A percentile compares a stretch with the other conserved stretches of the same genome.
These are phyloP conservation scores for Allolobophora icterica DNA, from an alignment of 2,888 invertebrate species.

Conservation along the genomic window DNA sequence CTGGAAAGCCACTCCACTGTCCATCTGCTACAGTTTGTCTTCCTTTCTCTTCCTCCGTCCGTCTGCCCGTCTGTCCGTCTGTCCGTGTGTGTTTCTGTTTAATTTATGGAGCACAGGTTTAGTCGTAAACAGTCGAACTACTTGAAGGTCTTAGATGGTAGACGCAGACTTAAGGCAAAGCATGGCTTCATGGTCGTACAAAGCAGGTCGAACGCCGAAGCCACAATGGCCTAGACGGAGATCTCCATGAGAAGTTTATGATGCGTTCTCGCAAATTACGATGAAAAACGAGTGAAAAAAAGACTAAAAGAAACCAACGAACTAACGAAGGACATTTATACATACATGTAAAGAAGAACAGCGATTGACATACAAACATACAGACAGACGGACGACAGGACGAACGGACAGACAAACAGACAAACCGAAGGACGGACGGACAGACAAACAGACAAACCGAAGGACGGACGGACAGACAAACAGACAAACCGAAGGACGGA, in stretches of 20 bases:
- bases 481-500: background rate
- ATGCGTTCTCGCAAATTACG: background rate
- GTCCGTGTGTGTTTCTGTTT: background rate
- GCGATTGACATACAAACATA: background rate
- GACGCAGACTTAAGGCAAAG: background rate
- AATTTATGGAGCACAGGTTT: background rate
- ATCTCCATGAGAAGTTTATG: no score
- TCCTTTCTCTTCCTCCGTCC: no score
- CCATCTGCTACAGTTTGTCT: background rate
- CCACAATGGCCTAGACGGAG: background rate
- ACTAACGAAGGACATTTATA: background rate
- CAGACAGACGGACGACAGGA: background rate
- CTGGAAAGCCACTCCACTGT: background rate
- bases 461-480: background rate
- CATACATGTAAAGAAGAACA: background rate
- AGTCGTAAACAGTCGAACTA: background rate
- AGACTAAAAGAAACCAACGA: background rate
- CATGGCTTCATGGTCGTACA: background rate
- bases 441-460: background rate
- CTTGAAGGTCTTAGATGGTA: background rate
- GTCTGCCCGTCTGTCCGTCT: background rate
- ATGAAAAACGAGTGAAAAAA: background rate
- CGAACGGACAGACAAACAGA: background rate
- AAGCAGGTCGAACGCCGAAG: background rate
- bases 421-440: background rate